phyloP scores from a whole-genome alignment of 2,888 invertebrate genomes.

The Zele albiditarsus region DNA sequence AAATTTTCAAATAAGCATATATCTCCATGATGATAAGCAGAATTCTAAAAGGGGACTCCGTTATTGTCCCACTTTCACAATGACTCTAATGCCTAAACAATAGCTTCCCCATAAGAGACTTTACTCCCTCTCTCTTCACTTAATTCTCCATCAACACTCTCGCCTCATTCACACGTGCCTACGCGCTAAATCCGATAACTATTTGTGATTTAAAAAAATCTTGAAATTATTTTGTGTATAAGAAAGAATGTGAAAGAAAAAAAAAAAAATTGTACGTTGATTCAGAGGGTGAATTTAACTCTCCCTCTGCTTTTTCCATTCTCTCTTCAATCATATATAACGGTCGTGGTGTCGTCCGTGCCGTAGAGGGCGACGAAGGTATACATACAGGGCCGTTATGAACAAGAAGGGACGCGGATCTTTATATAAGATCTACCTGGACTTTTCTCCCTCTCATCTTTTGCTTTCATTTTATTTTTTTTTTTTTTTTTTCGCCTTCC shows the following conservation, averaged over 20 bases:
- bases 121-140: neutral
- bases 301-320: slow-evolving; percentile 24
- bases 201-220: slow-evolving; percentile 21
- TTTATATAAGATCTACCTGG: slow-evolving; percentile 69
- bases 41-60: too few relatives aligned
- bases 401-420: slow-evolving; percentile 59
- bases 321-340: slow-evolving; percentile 33
- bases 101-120: neutral
- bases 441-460: slow-evolving; percentile 42
- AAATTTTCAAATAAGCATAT: too few relatives aligned
- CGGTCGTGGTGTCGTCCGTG: slow-evolving; percentile 37
- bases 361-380: slow-evolving; percentile 49
- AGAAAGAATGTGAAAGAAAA: neutral
- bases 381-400: slow-evolving; percentile 33
- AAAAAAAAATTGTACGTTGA: slow-evolving; percentile 27
- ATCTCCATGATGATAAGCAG: too few relatives aligned
- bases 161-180: neutral
- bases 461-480: slow-evolving; percentile 33
- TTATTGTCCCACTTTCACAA: slow-evolving; percentile 5
- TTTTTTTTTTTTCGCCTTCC: slow-evolving; percentile 27
- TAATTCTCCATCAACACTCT: slow-evolving; percentile 15
- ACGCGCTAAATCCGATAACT: slow-evolving; percentile 9
- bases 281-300: slow-evolving; percentile 17
- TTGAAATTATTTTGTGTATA: neutral
- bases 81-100: slow-evolving; percentile 17